Base-by-base conservation (phyloP, 2,797 vertebrate species). In the Okamejei kenojei region DNA sequence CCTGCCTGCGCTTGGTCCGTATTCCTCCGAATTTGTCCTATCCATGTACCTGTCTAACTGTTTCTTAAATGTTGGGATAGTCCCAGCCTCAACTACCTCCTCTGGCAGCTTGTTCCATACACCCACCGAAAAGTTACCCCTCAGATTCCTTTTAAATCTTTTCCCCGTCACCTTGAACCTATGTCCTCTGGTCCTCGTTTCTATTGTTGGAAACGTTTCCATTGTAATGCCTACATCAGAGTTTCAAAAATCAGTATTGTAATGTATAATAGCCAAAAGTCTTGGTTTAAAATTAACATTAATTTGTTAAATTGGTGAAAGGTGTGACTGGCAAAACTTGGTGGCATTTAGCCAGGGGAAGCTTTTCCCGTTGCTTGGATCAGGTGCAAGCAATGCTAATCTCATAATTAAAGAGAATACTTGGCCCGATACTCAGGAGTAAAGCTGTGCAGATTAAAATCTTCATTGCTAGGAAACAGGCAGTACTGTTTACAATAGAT, bases 391-490 rank as follows among this genome's bases (percentile, higher is more conserved):
- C 21, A 29, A 23, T 29, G 13, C 21, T 73, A 91, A 91, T 91
- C 68, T 91, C 35, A 45, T 91, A 65, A 73, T 91, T 73, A 74
- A 91, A 74, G 38, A 29, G 38, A 91, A 54, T 35, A 73, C n/a
- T 23, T 74, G 32, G 65, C 9, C 7, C 23, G 32, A 38, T 71
- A 45, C 68, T 15, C 68, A 74, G 68, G 68, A 74, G 35, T 45
- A 91, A 91, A 74, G 35, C 65, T 73, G 88, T 73, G 88, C 68
- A 91, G 21, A 54, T 91, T 63, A 91, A 74, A 19, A 15, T 54
- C 88, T 91, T 91, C 26, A 91, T 91, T 91, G 35, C 88, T 45
- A 91, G 68, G 68, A 1, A 91, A 74, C 32, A 71, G 35, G 19
- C 65, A 35, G 35, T 88, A 19, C 80, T 82, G 19, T 86, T 65